Conservation (phyloP, 2,797 vertebrate genomes). For the Gallirallus australis region DNA sequence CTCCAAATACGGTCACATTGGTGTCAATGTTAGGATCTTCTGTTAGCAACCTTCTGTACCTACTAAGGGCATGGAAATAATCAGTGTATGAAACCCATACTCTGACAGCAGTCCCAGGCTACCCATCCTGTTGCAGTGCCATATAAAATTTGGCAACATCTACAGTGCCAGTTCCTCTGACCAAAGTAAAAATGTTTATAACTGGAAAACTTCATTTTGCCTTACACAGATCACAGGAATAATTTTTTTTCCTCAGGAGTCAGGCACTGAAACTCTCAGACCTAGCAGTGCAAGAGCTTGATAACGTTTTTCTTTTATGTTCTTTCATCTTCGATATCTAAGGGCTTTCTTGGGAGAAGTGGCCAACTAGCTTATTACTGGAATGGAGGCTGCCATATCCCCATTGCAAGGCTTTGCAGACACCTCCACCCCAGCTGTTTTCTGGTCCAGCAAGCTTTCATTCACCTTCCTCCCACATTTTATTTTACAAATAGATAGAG, state of each 20-base stretch:
- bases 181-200: neutral
- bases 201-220: neutral
- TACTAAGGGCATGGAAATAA: neutral
- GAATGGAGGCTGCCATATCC: neutral
- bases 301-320: neutral
- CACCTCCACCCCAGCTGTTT: neutral
- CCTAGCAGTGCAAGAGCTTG: neutral
- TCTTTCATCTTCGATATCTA: neutral
- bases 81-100: neutral
- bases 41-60: neutral
- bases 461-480: neutral
- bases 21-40: neutral
- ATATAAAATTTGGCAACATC: neutral
- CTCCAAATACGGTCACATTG: neutral
- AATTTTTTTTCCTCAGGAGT: neutral
- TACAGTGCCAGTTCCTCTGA: neutral
- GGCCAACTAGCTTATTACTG: neutral
- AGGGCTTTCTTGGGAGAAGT: neutral
- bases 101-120: neutral
- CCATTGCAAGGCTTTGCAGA: neutral
- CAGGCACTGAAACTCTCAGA: neutral
- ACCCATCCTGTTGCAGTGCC: neutral
- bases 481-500: slow-evolving; percentile 15
- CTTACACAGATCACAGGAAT: neutral
- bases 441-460: slow-evolving; percentile 23